Evolutionary conservation across 2,797 vertebrate genomes (phyloP), one percentile per base, ranked within the genome.

Genomic region (Staurois parvus): DNA sequence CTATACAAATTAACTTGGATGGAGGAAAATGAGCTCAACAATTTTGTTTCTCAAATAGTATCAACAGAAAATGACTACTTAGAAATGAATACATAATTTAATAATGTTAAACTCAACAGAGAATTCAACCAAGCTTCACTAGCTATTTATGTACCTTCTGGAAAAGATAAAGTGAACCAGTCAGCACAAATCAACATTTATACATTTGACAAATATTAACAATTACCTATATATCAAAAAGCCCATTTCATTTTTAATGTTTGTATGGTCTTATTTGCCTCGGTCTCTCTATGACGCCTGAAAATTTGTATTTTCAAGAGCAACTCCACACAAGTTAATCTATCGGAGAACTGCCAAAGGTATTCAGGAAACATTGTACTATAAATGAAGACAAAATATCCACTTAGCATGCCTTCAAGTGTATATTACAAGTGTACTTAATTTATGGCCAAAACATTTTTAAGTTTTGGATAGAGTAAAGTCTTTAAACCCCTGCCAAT

Each of bases 51-150:
- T 75, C 72, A 76, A 83, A 72, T 68, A 56, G 52, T 82, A 83
- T 83, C 62, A 83, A 68, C 75, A 75, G 81, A 83, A 83, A 48
- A 67, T 83, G 81, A 83, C 81, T 83, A 75, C 81, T 83, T 83
- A 74, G 40, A 24, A 75, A 83, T 75, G 69, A 81, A 81, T 81
- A 62, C 79, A 81, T 81, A 72, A 79, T 79, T 67, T 79, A 79
- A 81, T 81, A 72, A 81, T 81, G 45, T 72, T 21, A 52, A 62
- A 72, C 34, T 70, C 79, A 59, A 48, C 68, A 2, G 24, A 37
- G 30, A 72, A 81, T 59, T 69, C 59, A 26, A 32, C 48, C 28
- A 81, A 81, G 79, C 79, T 40, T 72, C 69, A 62, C 52, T 81
- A 62, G 69, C 15, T 81, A 40, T 81, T 68, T 64, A 42, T n/a